phyloP scores from a whole-genome alignment of 1,140 invertebrate species.

The Steinernema feltiae region DNA sequence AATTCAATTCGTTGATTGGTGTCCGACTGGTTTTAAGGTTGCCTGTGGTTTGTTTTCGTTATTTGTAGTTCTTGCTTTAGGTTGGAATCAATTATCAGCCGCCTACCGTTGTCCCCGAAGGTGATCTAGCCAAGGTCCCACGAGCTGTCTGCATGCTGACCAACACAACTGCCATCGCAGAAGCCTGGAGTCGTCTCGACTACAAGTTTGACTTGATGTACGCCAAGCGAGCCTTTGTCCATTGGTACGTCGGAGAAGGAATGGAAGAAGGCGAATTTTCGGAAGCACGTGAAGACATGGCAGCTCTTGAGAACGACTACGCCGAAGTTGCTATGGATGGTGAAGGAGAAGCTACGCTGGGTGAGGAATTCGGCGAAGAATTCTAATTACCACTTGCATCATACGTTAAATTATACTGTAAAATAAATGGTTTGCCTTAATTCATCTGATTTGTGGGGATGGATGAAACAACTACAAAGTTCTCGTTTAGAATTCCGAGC shows the following conservation, averaged over 20 bases:
- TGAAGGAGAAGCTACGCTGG: no score
- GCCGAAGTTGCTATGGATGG: no score
- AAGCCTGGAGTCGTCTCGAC: slow-evolving; percentile 70
- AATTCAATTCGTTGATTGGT: no score
- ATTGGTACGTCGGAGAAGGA: slow-evolving; percentile 61
- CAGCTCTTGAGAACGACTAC: no score
- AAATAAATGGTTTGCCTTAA: no score
- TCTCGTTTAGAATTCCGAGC: no score
- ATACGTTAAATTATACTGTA: no score
- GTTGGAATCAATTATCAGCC: slow-evolving; percentile 39
- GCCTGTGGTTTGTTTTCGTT: slow-evolving; percentile 6
- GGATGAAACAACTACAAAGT: no score
- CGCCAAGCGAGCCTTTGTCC: slow-evolving; percentile 58
- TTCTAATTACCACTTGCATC: no score
- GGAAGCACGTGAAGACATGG: no score
- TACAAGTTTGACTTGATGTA: slow-evolving; percentile 54
- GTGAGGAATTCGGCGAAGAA: no score
- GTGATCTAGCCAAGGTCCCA: slow-evolving; percentile 44
- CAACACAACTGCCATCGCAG: slow-evolving; percentile 73
- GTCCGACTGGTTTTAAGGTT: slow-evolving; percentile 68
- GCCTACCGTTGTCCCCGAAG: slow-evolving; percentile 37
- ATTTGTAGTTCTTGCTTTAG: slow-evolving; percentile 37
- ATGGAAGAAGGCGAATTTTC: slow-evolving; percentile 59
- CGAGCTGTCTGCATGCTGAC: slow-evolving; percentile 73
- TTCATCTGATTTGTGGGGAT: no score